phyloP scores from a whole-genome alignment of 2,797 vertebrate genomes.

The Bradypodion ventrale region DNA sequence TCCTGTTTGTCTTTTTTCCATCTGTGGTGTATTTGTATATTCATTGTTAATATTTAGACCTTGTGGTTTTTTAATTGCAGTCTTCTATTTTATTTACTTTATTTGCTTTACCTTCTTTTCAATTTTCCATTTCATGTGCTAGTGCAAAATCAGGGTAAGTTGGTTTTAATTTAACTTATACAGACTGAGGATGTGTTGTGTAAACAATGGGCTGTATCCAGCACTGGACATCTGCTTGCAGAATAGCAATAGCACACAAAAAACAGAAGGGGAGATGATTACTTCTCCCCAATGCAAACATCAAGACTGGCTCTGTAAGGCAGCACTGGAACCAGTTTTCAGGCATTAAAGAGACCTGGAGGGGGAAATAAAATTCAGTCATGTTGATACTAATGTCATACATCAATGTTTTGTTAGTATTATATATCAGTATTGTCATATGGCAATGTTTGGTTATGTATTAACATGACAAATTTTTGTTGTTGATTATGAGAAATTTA shows the following conservation, averaged over 20 bases:
- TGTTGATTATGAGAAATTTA: background rate
- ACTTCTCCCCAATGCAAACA: background rate
- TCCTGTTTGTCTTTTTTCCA: background rate
- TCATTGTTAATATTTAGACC: slow-evolving; percentile 59
- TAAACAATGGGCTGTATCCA: background rate
- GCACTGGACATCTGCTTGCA: background rate
- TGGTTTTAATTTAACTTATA: slow-evolving; percentile 57
- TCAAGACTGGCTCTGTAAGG: background rate
- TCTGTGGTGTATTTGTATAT: slow-evolving; percentile 46
- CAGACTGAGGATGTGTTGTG: slow-evolving; percentile 39
- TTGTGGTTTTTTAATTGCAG: slow-evolving; percentile 56
- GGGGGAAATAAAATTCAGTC: background rate
- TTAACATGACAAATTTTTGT: too few species aligned
- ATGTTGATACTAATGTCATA: too few species aligned
- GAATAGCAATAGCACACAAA: too few species aligned
- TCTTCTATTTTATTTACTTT: slow-evolving; percentile 68
- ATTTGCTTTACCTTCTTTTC: slow-evolving; percentile 59
- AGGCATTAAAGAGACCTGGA: background rate
- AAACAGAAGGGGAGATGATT: background rate
- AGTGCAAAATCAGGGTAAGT: slow-evolving; percentile 91
- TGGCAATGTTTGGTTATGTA: too few species aligned
- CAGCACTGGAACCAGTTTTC: background rate
- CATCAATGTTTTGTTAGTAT: too few species aligned
- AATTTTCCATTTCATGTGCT: slow-evolving; percentile 72
- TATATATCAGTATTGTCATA: too few species aligned